Percentiles rank a stretch among this genome's conserved stretches.
Conservation (phyloP, 2,113 vertebrate genomes). For the Bostrychus sinensis region DNA sequence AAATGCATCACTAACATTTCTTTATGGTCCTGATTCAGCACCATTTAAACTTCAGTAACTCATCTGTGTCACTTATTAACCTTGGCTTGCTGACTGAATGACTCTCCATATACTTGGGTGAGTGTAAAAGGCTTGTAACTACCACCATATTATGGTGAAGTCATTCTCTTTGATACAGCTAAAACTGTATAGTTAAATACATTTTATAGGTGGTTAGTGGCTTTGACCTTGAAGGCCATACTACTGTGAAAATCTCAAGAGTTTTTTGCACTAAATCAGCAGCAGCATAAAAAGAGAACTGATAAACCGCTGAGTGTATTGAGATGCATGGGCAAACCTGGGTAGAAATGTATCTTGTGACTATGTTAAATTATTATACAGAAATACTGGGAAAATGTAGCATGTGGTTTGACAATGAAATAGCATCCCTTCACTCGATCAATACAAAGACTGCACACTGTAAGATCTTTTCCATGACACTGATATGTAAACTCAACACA, state of each 20-base stretch:
- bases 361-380: not conserved
- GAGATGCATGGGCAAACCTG: not conserved
- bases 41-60: constrained; percentile 4
- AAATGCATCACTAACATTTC: constrained; percentile 29
- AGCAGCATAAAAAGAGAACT: not conserved
- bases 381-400: no score
- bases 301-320: no score
- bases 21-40: constrained; percentile 58
- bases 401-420: no score
- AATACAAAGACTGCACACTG: not conserved
- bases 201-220: constrained; percentile 8
- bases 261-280: not conserved
- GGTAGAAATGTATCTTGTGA: no score
- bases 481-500: not conserved
- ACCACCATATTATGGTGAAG: not conserved
- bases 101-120: not conserved
- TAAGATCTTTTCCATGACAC: not conserved
- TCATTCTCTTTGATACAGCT: not conserved
- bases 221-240: not conserved
- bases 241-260: not conserved
- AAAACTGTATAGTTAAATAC: constrained; percentile 1
- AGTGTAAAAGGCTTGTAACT: constrained; percentile 29
- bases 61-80: constrained; percentile 55
- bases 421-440: not conserved
- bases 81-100: not conserved